Evolutionary conservation across 2,888 invertebrate genomes (phyloP).

Genomic region (Melikaiella ostensackeni): DNA sequence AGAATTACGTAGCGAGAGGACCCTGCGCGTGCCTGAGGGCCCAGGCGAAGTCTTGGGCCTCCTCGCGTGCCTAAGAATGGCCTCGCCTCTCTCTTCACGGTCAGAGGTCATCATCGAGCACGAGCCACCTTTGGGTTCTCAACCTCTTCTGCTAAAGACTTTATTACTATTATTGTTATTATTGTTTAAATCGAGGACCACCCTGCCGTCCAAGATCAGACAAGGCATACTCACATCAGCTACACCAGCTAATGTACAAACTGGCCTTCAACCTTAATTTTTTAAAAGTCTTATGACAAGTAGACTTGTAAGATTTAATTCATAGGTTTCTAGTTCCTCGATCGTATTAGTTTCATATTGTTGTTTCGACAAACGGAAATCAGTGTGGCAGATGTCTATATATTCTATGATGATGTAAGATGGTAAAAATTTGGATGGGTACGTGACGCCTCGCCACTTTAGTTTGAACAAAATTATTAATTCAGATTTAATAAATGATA

Average conservation of each 20-base stretch:
- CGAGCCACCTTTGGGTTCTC: slow-evolving; percentile 75
- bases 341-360: too few relatives aligned
- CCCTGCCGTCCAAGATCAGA: slow-evolving; percentile 41
- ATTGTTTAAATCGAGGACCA: slow-evolving; percentile 46
- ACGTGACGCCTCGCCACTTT: too few relatives aligned
- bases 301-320: too few relatives aligned
- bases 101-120: slow-evolving; percentile 76
- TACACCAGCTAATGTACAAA: neutral
- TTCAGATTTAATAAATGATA: too few relatives aligned
- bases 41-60: slow-evolving; percentile 67
- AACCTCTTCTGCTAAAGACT: slow-evolving; percentile 55
- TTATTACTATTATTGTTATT: slow-evolving; percentile 40
- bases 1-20: slow-evolving; percentile 63
- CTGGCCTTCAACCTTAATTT: neutral
- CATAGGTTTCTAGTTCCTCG: too few relatives aligned
- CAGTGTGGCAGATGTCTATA: too few relatives aligned
- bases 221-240: neutral
- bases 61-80: slow-evolving; percentile 73
- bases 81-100: slow-evolving; percentile 71
- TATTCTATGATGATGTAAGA: too few relatives aligned
- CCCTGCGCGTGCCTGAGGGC: slow-evolving; percentile 72
- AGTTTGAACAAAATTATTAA: too few relatives aligned
- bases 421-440: too few relatives aligned
- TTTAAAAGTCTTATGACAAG: neutral
- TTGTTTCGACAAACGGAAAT: too few relatives aligned